These are phyloP conservation scores for Thomomys bottae DNA, from an alignment of 2,113 vertebrate species.

Conservation along the genomic window DNA sequence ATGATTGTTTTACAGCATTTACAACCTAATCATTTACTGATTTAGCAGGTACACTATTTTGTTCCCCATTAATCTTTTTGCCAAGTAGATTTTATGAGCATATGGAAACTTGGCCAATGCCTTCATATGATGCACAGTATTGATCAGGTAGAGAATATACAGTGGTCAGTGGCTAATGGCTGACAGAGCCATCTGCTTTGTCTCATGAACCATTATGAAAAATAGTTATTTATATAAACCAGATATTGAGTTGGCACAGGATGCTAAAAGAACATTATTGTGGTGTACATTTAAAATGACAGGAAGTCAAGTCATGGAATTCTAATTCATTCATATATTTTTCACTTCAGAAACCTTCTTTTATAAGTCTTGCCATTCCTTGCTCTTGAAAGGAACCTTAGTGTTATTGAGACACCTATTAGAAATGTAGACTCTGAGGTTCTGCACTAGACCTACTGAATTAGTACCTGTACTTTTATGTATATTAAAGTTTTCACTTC, in stretches of 20 bases:
- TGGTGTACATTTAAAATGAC: not conserved
- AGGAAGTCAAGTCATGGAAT: slow-evolving; percentile 14
- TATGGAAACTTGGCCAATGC: not conserved
- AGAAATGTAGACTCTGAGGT: not conserved
- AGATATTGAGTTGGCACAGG: slow-evolving; percentile 31
- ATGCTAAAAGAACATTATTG: slow-evolving; percentile 25
- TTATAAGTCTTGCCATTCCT: not conserved
- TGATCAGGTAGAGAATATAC: not conserved
- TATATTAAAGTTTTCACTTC: not conserved
- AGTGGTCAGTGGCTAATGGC: not conserved
- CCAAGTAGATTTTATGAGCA: not conserved
- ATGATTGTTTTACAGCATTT: not conserved
- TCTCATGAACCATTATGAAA: slow-evolving; percentile 14
- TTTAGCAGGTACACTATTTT: not conserved
- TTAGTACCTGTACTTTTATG: not conserved
- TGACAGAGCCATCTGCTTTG: slow-evolving; percentile 8
- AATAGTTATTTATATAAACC: not conserved
- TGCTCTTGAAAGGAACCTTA: not conserved
- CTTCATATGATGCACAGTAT: not conserved
- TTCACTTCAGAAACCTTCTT: not conserved
- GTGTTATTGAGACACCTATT: not conserved
- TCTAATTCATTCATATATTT: not conserved
- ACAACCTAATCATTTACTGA: not conserved
- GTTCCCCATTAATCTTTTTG: not conserved
- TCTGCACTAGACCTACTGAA: not conserved